phyloP scores from a whole-genome alignment of 2,888 invertebrate genomes.

The Diaprepes abbreviatus region DNA sequence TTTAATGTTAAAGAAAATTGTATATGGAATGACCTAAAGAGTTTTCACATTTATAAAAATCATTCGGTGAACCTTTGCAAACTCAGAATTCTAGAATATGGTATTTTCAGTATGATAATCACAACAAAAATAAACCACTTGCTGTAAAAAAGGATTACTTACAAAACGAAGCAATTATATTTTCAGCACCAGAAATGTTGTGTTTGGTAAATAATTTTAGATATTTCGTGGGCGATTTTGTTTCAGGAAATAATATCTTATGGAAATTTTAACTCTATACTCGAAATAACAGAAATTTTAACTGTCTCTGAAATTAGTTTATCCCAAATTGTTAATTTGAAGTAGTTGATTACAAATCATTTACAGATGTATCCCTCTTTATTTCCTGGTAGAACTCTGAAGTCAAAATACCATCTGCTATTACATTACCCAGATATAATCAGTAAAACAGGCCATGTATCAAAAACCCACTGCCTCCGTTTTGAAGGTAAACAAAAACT shows the following conservation, averaged over 20 bases:
- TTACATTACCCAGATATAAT: slow-evolving; percentile 47
- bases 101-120: slow-evolving; percentile 13
- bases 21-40: slow-evolving; percentile 1
- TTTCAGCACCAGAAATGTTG: slow-evolving; percentile 58
- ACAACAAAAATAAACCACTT: slow-evolving; percentile 14
- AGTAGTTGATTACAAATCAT: slow-evolving; percentile 24
- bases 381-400: slow-evolving; percentile 16
- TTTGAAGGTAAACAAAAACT: slow-evolving; percentile 53
- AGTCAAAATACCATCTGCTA: slow-evolving; percentile 47
- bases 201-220: slow-evolving; percentile 53
- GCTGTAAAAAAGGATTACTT: slow-evolving; percentile 10
- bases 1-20: slow-evolving; percentile 6
- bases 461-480: slow-evolving; percentile 28
- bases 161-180: slow-evolving; percentile 43
- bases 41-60: slow-evolving; percentile 1
- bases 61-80: background rate
- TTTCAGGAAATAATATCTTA: slow-evolving; percentile 26
- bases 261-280: slow-evolving; percentile 31
- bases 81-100: background rate
- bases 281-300: slow-evolving; percentile 51
- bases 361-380: slow-evolving; percentile 31
- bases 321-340: slow-evolving; percentile 39
- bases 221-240: slow-evolving; percentile 53
- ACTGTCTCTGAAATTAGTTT: slow-evolving; percentile 26
- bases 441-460: slow-evolving; percentile 38